phyloP scores from a whole-genome alignment of 2,797 vertebrate species.

The Huso huso region DNA sequence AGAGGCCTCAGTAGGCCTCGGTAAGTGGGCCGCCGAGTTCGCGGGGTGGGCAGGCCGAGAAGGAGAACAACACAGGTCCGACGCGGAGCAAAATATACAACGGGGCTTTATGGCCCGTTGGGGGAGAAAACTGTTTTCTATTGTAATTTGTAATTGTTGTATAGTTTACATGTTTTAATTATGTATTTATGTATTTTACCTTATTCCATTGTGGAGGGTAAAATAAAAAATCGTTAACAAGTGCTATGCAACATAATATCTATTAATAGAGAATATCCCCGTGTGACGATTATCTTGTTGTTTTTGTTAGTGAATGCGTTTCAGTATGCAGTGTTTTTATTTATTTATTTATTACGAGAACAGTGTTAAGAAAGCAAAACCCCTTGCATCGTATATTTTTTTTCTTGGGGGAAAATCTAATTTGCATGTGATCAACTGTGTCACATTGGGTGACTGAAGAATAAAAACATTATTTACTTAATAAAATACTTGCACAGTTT shows the following conservation, averaged over 20 bases:
- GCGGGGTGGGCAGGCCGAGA: constrained; percentile 2
- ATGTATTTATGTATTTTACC: not conserved
- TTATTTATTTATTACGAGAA: not conserved
- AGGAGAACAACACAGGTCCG: not conserved
- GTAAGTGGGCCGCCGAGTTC: constrained; percentile 11
- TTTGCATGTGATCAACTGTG: too few relatives aligned
- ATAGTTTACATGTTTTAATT: not conserved
- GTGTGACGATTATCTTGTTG: not conserved
- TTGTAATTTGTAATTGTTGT: not conserved
- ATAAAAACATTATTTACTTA: too few relatives aligned
- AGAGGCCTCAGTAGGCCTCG: constrained; percentile 13
- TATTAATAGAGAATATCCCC: too few relatives aligned
- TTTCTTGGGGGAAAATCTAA: not conserved
- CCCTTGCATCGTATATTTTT: not conserved
- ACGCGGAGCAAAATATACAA: not conserved
- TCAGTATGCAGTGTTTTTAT: not conserved
- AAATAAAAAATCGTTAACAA: too few relatives aligned
- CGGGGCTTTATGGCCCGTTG: not conserved
- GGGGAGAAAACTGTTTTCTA: not conserved
- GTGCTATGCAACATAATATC: too few relatives aligned
- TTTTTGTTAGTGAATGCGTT: not conserved
- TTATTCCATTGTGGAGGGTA: too few relatives aligned
- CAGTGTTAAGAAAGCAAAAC: not conserved
- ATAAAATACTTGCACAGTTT: too few relatives aligned
- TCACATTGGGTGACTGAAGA: too few relatives aligned